Percentiles rank a stretch among this genome's conserved stretches.
Evolutionary conservation across 2,113 vertebrate genomes (phyloP).

Genomic region (Menura novaehollandiae): DNA sequence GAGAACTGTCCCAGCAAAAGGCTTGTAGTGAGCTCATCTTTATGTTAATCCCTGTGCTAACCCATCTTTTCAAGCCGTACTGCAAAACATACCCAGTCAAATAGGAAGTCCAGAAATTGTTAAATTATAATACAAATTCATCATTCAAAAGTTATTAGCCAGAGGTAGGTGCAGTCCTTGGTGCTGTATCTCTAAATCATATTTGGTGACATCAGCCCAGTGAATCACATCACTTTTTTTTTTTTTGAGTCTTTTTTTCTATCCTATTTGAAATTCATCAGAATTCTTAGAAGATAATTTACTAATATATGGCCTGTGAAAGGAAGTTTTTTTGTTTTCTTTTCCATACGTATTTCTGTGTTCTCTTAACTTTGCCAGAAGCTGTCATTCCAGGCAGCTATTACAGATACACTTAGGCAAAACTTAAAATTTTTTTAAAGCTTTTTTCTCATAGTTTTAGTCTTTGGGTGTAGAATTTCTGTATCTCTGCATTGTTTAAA

Average conservation of each 20-base stretch:
- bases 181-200: not conserved
- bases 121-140: not conserved
- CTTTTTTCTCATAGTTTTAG: not conserved
- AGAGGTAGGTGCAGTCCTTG: not conserved
- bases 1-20: constrained; percentile 19
- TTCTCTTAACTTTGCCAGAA: not conserved
- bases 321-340: not conserved
- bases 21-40: not conserved
- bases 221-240: not conserved
- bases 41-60: constrained; percentile 22
- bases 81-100: not conserved
- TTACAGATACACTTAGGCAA: not conserved
- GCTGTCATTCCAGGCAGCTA: not conserved
- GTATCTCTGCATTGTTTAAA: not conserved
- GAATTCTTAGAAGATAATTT: not conserved
- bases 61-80: not conserved
- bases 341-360: not conserved
- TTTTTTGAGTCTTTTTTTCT: not conserved
- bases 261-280: not conserved
- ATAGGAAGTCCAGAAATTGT: not conserved
- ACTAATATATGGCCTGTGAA: not conserved
- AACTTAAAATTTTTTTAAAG: not conserved
- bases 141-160: not conserved
- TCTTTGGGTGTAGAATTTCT: not conserved
- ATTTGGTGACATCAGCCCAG: not conserved